Conservation (phyloP, 30 jellyfish, hydroid and myxozoan species). For the Rhopilema esculentum region DNA sequence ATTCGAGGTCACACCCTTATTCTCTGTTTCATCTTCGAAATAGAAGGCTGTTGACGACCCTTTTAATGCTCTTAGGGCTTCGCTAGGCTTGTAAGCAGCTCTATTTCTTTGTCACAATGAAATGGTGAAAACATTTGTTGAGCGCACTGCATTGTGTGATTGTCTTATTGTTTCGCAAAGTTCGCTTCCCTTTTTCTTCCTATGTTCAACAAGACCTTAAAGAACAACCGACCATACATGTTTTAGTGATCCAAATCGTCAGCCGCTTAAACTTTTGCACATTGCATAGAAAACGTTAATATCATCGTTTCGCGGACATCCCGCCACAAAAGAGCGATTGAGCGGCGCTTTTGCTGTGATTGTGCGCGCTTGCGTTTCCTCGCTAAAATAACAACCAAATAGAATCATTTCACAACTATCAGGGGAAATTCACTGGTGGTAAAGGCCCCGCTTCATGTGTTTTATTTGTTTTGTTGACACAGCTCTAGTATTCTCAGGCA, state of each 20-base stretch:
- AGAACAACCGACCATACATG: slow-evolving; percentile 70
- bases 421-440: slow-evolving; percentile 53
- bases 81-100: slow-evolving; percentile 44
- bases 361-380: slow-evolving; percentile 79
- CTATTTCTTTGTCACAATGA: slow-evolving; percentile 39
- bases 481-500: slow-evolving; percentile 67
- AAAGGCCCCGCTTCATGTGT: slow-evolving; percentile 78
- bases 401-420: slow-evolving; percentile 76
- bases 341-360: slow-evolving; percentile 74
- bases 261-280: slow-evolving; percentile 68
- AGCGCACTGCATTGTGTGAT: slow-evolving; percentile 48
- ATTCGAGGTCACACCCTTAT: slow-evolving; percentile 48
- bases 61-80: slow-evolving; percentile 47
- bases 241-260: slow-evolving; percentile 70
- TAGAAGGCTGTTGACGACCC: slow-evolving; percentile 39
- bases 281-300: slow-evolving; percentile 69
- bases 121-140: slow-evolving; percentile 78
- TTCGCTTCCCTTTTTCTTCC: slow-evolving; percentile 63
- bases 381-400: slow-evolving; percentile 80
- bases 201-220: slow-evolving; percentile 51
- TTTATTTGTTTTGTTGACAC: slow-evolving; percentile 57
- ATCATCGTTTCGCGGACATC: slow-evolving; percentile 57
- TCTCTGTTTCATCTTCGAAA: slow-evolving; percentile 44
- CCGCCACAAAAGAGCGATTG: slow-evolving; percentile 66
- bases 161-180: slow-evolving; percentile 35